A percentile compares a stretch with the other conserved stretches of the same genome.
phyloP scores from a whole-genome alignment of 2,888 invertebrate genomes.

The Luperina testacea region DNA sequence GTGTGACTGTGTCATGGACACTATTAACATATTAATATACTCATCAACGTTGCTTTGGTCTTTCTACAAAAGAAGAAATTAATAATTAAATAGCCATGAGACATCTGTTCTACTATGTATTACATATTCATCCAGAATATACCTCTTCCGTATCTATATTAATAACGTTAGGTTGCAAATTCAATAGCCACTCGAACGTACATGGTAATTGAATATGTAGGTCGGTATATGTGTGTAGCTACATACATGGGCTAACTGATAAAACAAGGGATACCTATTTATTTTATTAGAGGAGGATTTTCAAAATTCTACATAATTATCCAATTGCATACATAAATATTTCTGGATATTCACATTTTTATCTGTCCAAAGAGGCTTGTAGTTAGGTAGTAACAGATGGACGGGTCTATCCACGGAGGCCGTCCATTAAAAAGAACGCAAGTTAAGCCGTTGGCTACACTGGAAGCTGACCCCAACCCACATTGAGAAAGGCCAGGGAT shows the following conservation, averaged over 20 bases:
- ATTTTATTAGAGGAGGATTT: not conserved
- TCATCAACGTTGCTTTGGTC: not conserved
- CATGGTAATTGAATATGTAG: not conserved
- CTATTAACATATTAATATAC: too few relatives aligned
- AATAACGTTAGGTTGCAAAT: conserved; percentile 44
- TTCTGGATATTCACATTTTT: too few relatives aligned
- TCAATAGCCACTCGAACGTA: conserved; percentile 40
- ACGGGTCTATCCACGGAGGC: not conserved
- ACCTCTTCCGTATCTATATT: conserved; percentile 12
- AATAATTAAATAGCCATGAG: not conserved
- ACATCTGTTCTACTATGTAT: not conserved
- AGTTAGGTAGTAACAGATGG: not conserved
- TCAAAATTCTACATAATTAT: not conserved
- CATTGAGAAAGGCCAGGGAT: not conserved
- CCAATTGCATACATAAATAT: not conserved
- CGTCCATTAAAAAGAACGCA: not conserved
- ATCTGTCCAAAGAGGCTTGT: not conserved
- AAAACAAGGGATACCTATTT: not conserved
- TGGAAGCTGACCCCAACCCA: not conserved
- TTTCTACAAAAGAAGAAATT: not conserved
- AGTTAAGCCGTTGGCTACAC: not conserved
- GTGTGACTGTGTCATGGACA: too few relatives aligned
- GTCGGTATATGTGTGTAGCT: not conserved
- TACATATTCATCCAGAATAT: not conserved
- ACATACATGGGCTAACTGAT: not conserved